phyloP scores from a whole-genome alignment of 2,888 invertebrate species.

The Adela reaumurella region DNA sequence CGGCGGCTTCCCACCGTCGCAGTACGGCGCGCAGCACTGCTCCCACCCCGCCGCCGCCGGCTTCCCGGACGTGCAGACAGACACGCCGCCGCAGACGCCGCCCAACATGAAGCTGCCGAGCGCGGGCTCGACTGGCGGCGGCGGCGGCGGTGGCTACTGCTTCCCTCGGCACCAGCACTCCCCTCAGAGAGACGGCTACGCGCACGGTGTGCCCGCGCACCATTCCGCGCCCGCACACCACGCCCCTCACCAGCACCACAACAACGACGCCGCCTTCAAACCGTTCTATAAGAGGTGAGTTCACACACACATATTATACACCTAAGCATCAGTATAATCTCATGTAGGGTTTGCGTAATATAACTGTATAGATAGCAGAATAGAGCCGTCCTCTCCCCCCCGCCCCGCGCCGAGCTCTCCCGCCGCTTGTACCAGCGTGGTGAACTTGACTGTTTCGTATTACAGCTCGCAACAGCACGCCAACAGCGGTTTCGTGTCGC shows the following conservation, averaged over 20 bases:
- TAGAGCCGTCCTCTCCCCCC: neutral
- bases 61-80: slow-evolving; percentile 83
- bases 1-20: slow-evolving; percentile 64
- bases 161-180: slow-evolving; percentile 51
- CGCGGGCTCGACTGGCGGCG: slow-evolving; percentile 60
- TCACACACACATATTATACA: no score
- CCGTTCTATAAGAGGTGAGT: slow-evolving; percentile 87
- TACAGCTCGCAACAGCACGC: slow-evolving; percentile 67
- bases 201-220: slow-evolving; percentile 52
- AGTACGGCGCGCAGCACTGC: slow-evolving; percentile 59
- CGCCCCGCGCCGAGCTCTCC: neutral
- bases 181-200: slow-evolving; percentile 53
- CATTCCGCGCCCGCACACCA: slow-evolving; percentile 48
- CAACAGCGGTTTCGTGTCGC: slow-evolving; percentile 72
- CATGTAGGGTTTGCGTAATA: no score
- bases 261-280: slow-evolving; percentile 73
- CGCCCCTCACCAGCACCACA: slow-evolving; percentile 46
- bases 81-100: slow-evolving; percentile 91
- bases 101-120: slow-evolving; percentile 90
- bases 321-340: no score
- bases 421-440: neutral
- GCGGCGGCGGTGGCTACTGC: slow-evolving; percentile 52
- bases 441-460: slow-evolving; percentile 32
- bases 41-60: slow-evolving; percentile 68
- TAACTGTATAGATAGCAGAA: no score